Conservation (phyloP, 2,113 vertebrate species). For the Chamaea fasciata region DNA sequence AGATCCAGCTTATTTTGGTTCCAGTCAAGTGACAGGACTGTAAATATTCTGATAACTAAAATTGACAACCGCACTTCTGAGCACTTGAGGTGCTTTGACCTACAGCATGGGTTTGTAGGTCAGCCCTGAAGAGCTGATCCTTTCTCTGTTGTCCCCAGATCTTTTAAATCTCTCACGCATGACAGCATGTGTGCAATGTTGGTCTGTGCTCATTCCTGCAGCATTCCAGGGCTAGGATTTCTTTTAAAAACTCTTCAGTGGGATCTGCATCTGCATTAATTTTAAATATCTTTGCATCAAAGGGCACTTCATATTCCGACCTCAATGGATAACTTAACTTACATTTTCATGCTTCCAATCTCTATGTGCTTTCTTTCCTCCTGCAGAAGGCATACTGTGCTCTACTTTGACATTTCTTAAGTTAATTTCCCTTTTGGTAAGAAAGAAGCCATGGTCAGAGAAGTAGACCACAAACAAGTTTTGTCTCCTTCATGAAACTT, state of each 20-base stretch:
- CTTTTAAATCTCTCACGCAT: neutral
- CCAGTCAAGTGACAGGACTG: neutral
- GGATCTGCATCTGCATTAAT: neutral
- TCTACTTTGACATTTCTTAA: neutral
- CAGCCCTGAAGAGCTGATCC: neutral
- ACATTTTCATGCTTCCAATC: neutral
- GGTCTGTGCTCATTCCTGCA: neutral
- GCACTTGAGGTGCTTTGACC: neutral
- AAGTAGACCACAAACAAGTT: neutral
- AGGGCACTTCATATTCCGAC: neutral
- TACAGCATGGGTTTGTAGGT: neutral
- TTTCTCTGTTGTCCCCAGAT: neutral
- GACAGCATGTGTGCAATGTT: rapidly evolving
- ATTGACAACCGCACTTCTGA: neutral
- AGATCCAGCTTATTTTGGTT: neutral
- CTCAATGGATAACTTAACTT: neutral
- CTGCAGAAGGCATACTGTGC: neutral
- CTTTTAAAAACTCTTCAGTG: neutral
- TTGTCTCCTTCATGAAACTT: neutral
- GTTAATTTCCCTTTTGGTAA: neutral
- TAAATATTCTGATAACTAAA: neutral
- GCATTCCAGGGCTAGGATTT: neutral
- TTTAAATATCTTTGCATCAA: neutral
- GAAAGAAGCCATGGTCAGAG: neutral
- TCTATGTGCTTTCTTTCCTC: neutral